phyloP scores from a whole-genome alignment of 2,888 invertebrate species.

The Plebejus anna region DNA sequence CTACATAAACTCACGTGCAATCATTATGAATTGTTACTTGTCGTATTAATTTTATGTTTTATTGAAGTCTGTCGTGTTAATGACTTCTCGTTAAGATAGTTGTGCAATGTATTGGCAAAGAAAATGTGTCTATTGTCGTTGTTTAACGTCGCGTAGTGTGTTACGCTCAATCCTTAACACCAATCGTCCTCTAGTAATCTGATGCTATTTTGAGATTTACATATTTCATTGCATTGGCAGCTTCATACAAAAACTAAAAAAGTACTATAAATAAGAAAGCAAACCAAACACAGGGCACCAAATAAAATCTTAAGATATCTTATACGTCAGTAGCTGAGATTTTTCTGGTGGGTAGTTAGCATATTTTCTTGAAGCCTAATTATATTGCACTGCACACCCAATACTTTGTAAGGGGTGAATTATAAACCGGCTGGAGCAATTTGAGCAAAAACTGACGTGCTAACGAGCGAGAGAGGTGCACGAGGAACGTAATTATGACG shows the following conservation, averaged over 20 bases:
- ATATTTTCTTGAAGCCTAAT: slow-evolving; percentile 4
- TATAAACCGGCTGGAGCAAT: slow-evolving; percentile 28
- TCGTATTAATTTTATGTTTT: slow-evolving; percentile 17
- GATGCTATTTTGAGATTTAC: not conserved
- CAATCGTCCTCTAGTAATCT: not conserved
- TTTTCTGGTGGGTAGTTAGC: not conserved
- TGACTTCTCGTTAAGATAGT: not conserved
- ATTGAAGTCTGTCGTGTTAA: slow-evolving; percentile 8
- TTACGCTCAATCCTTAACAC: not conserved
- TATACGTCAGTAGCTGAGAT: not conserved
- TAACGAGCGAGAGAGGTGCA: slow-evolving; percentile 33
- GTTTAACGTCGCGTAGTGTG: not conserved
- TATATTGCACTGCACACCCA: slow-evolving; percentile 12
- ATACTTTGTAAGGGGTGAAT: slow-evolving; percentile 19
- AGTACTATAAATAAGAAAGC: no score
- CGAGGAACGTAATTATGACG: slow-evolving; percentile 35
- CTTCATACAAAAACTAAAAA: no score
- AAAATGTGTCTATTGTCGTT: not conserved
- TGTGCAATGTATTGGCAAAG: not conserved
- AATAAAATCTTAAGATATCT: no score
- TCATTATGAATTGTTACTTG: slow-evolving; percentile 15
- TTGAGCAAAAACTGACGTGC: slow-evolving; percentile 32
- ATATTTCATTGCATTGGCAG: no score
- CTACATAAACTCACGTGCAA: slow-evolving; percentile 23
- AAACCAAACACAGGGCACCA: no score